Evolutionary conservation across 2,888 invertebrate genomes (phyloP), one percentile per base, ranked within the genome.

Genomic region (Volucella bombylans): DNA sequence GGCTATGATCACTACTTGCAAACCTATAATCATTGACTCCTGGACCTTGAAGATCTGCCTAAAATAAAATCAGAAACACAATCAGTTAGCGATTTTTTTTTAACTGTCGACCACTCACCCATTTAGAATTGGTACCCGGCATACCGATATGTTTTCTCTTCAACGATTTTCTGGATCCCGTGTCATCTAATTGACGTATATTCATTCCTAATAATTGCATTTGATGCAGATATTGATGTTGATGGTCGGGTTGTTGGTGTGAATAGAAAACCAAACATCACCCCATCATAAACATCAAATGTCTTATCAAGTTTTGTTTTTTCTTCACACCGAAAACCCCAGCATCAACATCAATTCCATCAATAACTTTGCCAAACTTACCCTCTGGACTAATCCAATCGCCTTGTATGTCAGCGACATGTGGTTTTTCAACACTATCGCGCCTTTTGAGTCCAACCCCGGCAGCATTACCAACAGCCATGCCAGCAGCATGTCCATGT

Each of bases 361-460:
- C 73, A 50, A 59, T 73, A 55, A 74, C 73, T 43, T 12, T 43
- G 59, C 64, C 55, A 31, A 69, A 67, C 4, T 64, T 59, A 18
- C 38, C 59, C 62, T 14, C 38, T 11, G 74, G 69, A 50, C 81
- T 81, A 64, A 81, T 76, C 62, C 47, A 57, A 62, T 74, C 80
- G 54, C 69, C 76, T 54, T 81, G 81, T 81, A 62, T 64, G 11
- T 45, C 74, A 50, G 61, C 81, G 45, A 76, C 50, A 57, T 76
- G 62, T 81, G 81, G 71, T 59, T 82, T 82, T 12, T 10, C 76
- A 41, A 9, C 54, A 69, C 31, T 31, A 64, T 23, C 11, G 64
- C 31, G 15, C 14, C 62, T 59, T 38, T 45, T 31, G 15, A 23
- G 23, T 47, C 47, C 64, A 61, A 65, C 62, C 55, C 65, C 59